Base-by-base conservation (phyloP, 2,113 vertebrate genomes). In the Corythornis cristatus region DNA sequence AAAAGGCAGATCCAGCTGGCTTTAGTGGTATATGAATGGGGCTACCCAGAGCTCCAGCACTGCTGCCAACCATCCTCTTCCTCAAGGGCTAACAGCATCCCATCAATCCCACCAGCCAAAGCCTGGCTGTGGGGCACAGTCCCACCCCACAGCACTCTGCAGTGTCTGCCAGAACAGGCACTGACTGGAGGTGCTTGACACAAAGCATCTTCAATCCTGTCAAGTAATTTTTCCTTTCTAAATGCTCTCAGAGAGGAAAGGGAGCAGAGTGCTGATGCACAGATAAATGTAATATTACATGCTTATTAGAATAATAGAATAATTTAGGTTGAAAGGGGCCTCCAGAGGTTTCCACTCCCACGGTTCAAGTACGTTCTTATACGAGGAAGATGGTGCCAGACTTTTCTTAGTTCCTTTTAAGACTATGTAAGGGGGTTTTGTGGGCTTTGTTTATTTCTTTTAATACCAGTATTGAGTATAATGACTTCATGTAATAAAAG, bases 121-220 rank as follows among this genome's bases (percentile, higher is more conserved):
- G 13, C 15, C 6, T 4, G 16, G 66, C 42, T 29, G 22, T 25
- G 8, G 3, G 57, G 46, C 43, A 5, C 23, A 48, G 68, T 1
- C 43, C 65, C 77, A 57, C 11, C 51, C 31, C 0, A 53, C 33
- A 8, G 40, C 51, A 5, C 48, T 8, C 2, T 0, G 2, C 1
- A 0, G 25, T 2, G 20, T 5, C 26, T 26, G 48, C 57, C 57
- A 15, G 29, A 33, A 33, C 3, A 3, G 14, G 18, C 5, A 21
- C 22, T 2, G 1, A 29, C 11, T 37, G 37, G 37, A 37, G 37
- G 1, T 1, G 7, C 28, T 37, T 25, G 28, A 20, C 3, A 20
- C 50, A 9, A 2, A 12, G 8, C 28, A 0, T 0, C 1, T 5
- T n/a, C 6, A 35, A 7, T 65, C 61, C 22, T 15, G 20, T 5